Evolutionary conservation across 2,113 vertebrate species (phyloP).

Genomic region (Pterocles orientalis): DNA sequence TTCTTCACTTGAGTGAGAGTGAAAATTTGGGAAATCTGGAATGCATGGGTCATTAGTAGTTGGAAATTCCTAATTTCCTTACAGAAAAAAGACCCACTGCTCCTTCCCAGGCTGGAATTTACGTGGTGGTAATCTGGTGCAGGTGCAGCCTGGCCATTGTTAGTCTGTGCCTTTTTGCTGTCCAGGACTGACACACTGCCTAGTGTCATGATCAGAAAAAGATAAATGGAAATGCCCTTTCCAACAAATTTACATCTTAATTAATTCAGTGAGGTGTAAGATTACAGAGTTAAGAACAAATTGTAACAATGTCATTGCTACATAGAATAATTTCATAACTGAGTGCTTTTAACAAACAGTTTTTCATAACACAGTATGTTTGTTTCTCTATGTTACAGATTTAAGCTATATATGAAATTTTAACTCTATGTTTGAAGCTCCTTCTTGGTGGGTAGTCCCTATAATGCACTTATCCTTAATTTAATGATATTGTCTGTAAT

Average conservation of each 20-base stretch:
- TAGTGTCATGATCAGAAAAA: background rate
- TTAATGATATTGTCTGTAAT: background rate
- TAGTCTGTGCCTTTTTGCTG: background rate
- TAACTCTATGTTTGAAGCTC: background rate
- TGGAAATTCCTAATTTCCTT: background rate
- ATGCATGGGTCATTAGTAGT: background rate
- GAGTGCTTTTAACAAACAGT: background rate
- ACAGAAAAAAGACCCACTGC: background rate
- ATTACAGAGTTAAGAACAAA: background rate
- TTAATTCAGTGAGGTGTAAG: background rate
- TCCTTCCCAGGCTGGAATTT: background rate
- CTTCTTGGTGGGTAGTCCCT: background rate
- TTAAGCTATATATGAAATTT: background rate
- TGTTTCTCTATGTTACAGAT: background rate
- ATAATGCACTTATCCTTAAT: background rate
- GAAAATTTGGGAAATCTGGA: background rate
- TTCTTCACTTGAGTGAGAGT: background rate
- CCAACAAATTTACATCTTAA: background rate
- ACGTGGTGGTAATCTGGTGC: accelerated
- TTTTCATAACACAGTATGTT: background rate
- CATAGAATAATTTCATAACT: background rate
- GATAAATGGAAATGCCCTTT: background rate
- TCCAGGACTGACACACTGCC: background rate
- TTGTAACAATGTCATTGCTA: background rate
- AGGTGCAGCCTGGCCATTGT: background rate